phyloP scores from a whole-genome alignment of 2,888 invertebrate genomes.

The Monochamus alternatus region DNA sequence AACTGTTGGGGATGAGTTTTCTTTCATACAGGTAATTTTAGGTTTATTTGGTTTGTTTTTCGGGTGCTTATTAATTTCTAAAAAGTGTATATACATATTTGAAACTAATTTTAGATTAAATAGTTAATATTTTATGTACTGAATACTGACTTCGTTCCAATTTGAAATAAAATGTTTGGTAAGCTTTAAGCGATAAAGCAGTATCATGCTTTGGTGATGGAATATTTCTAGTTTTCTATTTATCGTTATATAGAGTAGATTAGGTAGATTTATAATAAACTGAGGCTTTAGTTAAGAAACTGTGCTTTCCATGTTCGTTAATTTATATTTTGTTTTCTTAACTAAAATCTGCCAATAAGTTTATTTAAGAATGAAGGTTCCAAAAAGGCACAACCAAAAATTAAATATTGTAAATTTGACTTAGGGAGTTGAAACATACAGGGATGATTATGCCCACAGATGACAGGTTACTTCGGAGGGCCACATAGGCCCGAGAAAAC shows the following conservation, averaged over 20 bases:
- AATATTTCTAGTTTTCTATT: constrained; percentile 18
- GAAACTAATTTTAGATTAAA: constrained; percentile 27
- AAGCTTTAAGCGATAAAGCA: constrained; percentile 3
- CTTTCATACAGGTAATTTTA: constrained; percentile 69
- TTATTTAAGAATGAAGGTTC: constrained; percentile 10
- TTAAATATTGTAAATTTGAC: no score
- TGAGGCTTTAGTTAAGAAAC: neutral
- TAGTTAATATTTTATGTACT: constrained; percentile 37
- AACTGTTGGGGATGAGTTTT: constrained; percentile 68
- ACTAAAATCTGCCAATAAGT: neutral
- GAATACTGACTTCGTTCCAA: constrained; percentile 46
- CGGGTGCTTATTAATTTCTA: constrained; percentile 54
- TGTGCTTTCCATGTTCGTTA: neutral
- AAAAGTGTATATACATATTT: constrained; percentile 42
- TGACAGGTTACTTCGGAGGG: no score
- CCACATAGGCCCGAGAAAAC: no score
- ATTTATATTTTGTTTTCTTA: neutral
- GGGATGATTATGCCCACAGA: no score
- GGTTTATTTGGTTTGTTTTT: constrained; percentile 55
- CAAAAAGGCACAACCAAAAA: no score
- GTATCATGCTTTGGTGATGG: constrained; percentile 20
- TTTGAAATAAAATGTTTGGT: constrained; percentile 11
- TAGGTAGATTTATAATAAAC: constrained; percentile 17
- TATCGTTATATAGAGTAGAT: constrained; percentile 21
- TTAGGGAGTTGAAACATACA: no score